These are phyloP conservation scores for Leuciscus idus DNA, from an alignment of 2,113 vertebrate genomes.

Conservation along the genomic window DNA sequence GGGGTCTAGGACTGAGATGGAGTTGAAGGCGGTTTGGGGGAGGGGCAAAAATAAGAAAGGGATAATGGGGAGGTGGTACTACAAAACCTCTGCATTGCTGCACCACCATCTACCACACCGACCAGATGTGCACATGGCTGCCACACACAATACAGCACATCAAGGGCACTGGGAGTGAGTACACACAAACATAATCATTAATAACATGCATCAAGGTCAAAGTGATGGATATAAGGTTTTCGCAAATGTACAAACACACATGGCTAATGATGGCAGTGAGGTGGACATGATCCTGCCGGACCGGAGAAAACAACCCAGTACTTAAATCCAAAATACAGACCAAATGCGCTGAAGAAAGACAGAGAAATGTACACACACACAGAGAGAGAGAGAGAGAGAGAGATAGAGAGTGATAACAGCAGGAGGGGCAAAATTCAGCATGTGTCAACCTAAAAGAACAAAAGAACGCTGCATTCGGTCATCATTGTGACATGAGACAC, in stretches of 20 bases:
- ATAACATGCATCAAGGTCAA: slow-evolving; percentile 28
- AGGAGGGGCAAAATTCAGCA: slow-evolving; percentile 28
- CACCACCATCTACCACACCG: slow-evolving; percentile 30
- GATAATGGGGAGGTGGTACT: slow-evolving; percentile 6
- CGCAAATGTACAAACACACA: slow-evolving; percentile 13
- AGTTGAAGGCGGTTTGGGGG: slow-evolving; percentile 55
- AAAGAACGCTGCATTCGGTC: slow-evolving; percentile 62
- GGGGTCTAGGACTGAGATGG: slow-evolving; percentile 58
- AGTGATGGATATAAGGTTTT: slow-evolving; percentile 28
- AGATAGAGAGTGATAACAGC: not conserved
- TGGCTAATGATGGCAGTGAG: not conserved
- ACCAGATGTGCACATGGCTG: slow-evolving; percentile 49
- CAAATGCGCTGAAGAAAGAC: not conserved
- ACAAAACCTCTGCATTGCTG: slow-evolving; percentile 35
- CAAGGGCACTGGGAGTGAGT: slow-evolving; percentile 36
- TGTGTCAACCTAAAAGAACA: slow-evolving; percentile 57
- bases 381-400: not conserved
- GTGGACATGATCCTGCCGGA: not conserved
- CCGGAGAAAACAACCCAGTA: not conserved
- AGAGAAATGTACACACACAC: not conserved
- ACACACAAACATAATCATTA: slow-evolving; percentile 10
- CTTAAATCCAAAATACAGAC: slow-evolving; percentile 12
- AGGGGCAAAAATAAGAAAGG: slow-evolving; percentile 13
- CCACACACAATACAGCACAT: slow-evolving; percentile 29
- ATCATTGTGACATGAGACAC: slow-evolving; percentile 47